A percentile compares a stretch with the other conserved stretches of the same genome.
Conservation (phyloP, 2,113 vertebrate species). For the Proterorhinus semilunaris region DNA sequence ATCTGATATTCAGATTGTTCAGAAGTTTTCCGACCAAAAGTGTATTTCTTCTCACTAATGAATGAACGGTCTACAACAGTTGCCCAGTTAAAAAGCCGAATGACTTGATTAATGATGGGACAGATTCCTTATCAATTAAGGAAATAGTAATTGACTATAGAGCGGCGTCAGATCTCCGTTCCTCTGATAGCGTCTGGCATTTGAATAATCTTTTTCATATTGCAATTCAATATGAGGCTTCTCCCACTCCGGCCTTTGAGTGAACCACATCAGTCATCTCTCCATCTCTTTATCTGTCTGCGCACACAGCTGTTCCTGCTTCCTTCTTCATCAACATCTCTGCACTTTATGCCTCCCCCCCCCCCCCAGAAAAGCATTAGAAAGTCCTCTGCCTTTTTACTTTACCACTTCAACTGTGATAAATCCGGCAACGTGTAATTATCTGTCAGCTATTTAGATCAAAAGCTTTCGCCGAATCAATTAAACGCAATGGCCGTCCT, state of each 20-base stretch:
- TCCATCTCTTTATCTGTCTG: conserved; percentile 38
- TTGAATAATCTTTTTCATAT: conserved; percentile 56
- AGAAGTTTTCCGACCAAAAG: not conserved
- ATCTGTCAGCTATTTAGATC: conserved; percentile 27
- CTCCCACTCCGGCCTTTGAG: conserved; percentile 39
- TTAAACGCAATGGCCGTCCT: conserved; percentile 26
- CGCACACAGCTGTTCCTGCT: conserved; percentile 25
- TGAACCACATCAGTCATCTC: conserved; percentile 43
- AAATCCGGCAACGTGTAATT: conserved; percentile 25
- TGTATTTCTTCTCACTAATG: conserved; percentile 2
- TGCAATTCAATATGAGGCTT: conserved; percentile 52
- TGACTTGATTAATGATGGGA: conserved; percentile 19
- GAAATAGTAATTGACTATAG: conserved; percentile 31
- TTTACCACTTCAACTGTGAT: conserved; percentile 26
- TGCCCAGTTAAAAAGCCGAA: conserved; percentile 14
- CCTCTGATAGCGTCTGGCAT: conserved; percentile 28
- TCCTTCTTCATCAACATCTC: conserved; percentile 18
- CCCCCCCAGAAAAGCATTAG: conserved; percentile 23
- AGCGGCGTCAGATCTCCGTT: conserved; percentile 24
- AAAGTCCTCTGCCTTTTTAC: conserved; percentile 20
- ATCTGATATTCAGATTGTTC: not conserved
- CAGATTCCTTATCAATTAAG: conserved; percentile 14
- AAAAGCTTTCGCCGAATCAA: conserved; percentile 10
- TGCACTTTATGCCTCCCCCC: conserved; percentile 15
- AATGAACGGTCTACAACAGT: not conserved